Conservation (phyloP, 2,113 vertebrate genomes). For the Cranoglanis bouderius region DNA sequence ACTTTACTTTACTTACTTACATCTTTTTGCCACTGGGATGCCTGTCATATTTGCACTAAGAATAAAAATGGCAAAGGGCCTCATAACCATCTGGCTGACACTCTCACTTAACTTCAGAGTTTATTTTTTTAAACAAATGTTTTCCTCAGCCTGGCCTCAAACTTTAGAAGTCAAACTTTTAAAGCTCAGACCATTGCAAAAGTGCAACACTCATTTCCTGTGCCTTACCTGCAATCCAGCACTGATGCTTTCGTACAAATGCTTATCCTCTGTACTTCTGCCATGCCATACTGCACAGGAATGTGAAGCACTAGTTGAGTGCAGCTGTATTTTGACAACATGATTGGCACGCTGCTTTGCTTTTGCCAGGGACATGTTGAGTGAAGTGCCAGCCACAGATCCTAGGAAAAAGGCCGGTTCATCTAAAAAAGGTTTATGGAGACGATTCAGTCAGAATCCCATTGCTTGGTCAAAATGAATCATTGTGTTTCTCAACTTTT, state of each 20-base stretch:
- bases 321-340: slow-evolving; percentile 43
- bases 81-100: slow-evolving; percentile 12
- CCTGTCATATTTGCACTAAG: not conserved
- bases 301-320: slow-evolving; percentile 16
- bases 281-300: slow-evolving; percentile 35
- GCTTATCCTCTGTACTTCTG: slow-evolving; percentile 7
- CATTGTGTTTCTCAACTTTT: not conserved
- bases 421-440: not conserved
- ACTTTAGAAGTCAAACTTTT: slow-evolving; percentile 12
- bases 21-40: not conserved
- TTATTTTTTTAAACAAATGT: slow-evolving; percentile 17
- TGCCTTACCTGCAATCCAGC: not conserved
- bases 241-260: not conserved
- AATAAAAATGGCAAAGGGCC: not conserved
- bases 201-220: slow-evolving; percentile 11
- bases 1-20: too few species aligned
- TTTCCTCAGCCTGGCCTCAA: not conserved
- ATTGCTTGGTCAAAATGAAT: not conserved
- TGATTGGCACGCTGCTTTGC: slow-evolving; percentile 34
- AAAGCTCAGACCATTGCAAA: not conserved
- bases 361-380: slow-evolving; percentile 28
- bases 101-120: not conserved
- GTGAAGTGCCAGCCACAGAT: slow-evolving; percentile 30
- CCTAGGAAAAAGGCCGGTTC: not conserved
- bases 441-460: not conserved